Conservation (phyloP, 1,140 invertebrate genomes). For the Oncopodura yosiiana region DNA sequence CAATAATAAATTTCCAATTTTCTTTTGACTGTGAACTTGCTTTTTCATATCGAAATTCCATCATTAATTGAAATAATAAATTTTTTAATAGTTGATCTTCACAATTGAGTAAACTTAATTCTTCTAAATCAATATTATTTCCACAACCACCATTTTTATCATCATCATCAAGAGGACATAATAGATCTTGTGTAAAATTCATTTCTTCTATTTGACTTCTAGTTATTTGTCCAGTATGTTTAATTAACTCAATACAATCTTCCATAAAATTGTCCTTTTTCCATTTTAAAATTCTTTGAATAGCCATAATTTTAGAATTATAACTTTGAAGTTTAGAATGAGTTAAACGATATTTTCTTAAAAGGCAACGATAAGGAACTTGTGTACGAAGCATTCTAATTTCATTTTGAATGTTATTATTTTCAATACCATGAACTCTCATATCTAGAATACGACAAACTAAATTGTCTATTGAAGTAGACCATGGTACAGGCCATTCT, state of each 20-base stretch:
- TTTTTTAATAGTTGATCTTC: background rate
- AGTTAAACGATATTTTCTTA: constrained; percentile 22
- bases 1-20: background rate
- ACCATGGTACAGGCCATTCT: constrained; percentile 33
- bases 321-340: constrained; percentile 2
- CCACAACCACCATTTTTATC: constrained; percentile 3
- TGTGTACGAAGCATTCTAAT: constrained; percentile 17
- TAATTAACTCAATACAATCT: constrained; percentile 26
- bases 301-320: constrained; percentile 12
- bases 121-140: constrained; percentile 2
- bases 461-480: constrained; percentile 7
- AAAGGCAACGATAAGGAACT: constrained; percentile 29
- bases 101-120: background rate
- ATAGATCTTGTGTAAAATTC: too few relatives aligned
- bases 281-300: constrained; percentile 18
- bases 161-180: too few relatives aligned
- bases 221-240: constrained; percentile 9
- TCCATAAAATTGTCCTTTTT: constrained; percentile 11
- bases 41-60: too few relatives aligned
- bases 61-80: too few relatives aligned
- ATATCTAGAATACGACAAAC: constrained; percentile 7
- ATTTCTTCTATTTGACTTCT: too few relatives aligned
- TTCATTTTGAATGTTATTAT: constrained; percentile 4
- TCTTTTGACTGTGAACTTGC: background rate
- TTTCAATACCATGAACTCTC: background rate